Percentiles rank a stretch among this genome's conserved stretches.
Evolutionary conservation across 2,113 vertebrate species (phyloP).

Genomic region (Suricata suricatta): DNA sequence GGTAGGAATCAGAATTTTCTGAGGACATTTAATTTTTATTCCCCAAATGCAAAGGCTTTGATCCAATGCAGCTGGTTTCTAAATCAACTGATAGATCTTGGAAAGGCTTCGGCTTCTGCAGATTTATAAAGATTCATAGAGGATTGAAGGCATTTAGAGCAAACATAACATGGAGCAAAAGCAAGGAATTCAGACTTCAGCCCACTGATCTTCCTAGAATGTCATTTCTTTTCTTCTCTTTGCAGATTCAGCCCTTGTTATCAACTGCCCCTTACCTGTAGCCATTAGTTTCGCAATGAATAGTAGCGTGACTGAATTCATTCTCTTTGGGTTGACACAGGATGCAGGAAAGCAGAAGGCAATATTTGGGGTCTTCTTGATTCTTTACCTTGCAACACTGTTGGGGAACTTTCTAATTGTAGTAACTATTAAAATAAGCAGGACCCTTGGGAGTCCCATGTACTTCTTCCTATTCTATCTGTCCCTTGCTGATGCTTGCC

Average conservation of each 20-base stretch:
- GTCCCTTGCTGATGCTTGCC: background rate
- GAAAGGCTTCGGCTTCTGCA: background rate
- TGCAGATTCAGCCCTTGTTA: background rate
- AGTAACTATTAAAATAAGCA: slow-evolving; percentile 18
- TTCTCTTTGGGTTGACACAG: slow-evolving; percentile 44
- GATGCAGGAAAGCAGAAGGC: background rate
- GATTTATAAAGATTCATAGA: background rate
- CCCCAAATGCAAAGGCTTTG: background rate
- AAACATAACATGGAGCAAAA: background rate
- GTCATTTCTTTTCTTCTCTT: background rate
- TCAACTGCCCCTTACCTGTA: rapidly evolving
- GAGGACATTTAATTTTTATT: background rate
- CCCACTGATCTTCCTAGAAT: background rate
- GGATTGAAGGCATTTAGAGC: background rate
- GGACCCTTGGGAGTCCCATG: background rate
- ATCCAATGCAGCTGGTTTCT: background rate
- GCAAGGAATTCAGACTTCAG: background rate
- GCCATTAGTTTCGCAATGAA: background rate
- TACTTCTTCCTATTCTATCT: slow-evolving; percentile 12
- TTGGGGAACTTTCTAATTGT: background rate
- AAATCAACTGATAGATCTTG: background rate
- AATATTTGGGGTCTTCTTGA: slow-evolving; percentile 36
- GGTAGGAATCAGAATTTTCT: background rate
- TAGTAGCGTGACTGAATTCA: slow-evolving; percentile 29
- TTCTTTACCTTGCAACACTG: slow-evolving; percentile 29